Evolutionary conservation across 2,113 vertebrate species (phyloP), one percentile per base, ranked within the genome.

Genomic region (Dinomys branickii): DNA sequence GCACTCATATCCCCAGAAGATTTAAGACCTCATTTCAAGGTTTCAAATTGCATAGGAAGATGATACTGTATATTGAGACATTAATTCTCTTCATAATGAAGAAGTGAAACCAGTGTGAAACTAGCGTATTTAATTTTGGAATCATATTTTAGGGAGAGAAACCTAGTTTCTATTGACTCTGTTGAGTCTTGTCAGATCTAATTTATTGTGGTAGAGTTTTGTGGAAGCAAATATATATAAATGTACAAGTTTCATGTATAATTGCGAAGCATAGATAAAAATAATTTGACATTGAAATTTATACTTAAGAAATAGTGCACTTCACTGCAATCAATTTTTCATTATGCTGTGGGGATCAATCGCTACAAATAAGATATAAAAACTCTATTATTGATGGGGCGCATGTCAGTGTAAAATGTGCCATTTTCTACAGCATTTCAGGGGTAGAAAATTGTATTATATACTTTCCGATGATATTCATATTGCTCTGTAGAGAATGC

Each of bases 341-440:
- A 99, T 99, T 99, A 99, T 97, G 97, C 96, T 98, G 97, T 97
- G 98, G 97, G 98, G 97, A 99, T 99, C 99, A 98, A 99, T 99
- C 99, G 93, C 98, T 98, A 98, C 98, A 99, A 99, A 99, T 99
- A 99, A 98, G 98, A 98, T 99, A 99, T 99, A 98, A 98, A 99
- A 99, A 98, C 98, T 98, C 97, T 98, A 98, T 98, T 99, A 99
- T 99, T 99, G 98, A 99, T 98, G 98, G 98, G 98, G 98, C 95
- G 98, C 90, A 97, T 98, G 97, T 97, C 98, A 97, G 98, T 98
- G 98, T 98, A 98, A 99, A 99, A 98, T 98, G 98, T 6, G 1
- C 97, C 97, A 97, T 98, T 98, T 98, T 98, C 98, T 98, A 96
- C 98, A 98, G 94, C 96, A 95, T 98, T 99, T 98, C 97, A 98